phyloP scores from a whole-genome alignment of 2,888 invertebrate species.

The Drosophila neotestacea region DNA sequence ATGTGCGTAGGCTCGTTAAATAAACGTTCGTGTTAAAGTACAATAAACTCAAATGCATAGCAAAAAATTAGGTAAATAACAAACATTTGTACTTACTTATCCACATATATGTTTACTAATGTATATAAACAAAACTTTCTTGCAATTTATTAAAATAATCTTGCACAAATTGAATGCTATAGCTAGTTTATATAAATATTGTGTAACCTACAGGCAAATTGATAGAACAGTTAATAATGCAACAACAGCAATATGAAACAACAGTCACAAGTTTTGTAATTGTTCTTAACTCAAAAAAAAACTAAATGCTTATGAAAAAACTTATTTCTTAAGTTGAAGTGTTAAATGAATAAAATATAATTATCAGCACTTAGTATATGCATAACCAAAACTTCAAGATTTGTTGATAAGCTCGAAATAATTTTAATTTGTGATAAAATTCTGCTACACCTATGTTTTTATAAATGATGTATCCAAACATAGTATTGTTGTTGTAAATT shows the following conservation, averaged over 20 bases:
- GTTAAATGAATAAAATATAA: neutral
- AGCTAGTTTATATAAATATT: constrained; percentile 40
- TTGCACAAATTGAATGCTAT: constrained; percentile 20
- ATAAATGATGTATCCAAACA: constrained; percentile 50
- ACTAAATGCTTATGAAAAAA: neutral
- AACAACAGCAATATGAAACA: constrained; percentile 7
- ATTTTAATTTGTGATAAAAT: constrained; percentile 25
- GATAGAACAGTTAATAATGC: constrained; percentile 6
- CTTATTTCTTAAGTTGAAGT: neutral
- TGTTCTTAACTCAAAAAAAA: neutral
- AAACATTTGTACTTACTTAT: constrained; percentile 5
- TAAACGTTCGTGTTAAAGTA: constrained; percentile 24
- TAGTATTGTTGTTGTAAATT: constrained; percentile 63
- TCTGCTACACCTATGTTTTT: constrained; percentile 21
- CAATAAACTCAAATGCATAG: constrained; percentile 10
- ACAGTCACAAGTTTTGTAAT: constrained; percentile 6
- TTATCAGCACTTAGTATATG: neutral
- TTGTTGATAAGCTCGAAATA: constrained; percentile 13
- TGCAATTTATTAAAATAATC: constrained; percentile 7
- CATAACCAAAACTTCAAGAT: constrained; percentile 7
- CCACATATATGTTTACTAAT: constrained; percentile 13
- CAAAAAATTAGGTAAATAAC: neutral
- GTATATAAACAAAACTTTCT: constrained; percentile 29
- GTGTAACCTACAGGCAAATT: constrained; percentile 8
- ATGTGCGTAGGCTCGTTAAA: constrained; percentile 16